These are phyloP conservation scores for Eulacestoma nigropectus DNA, from an alignment of 2,113 vertebrate species.

Conservation along the genomic window DNA sequence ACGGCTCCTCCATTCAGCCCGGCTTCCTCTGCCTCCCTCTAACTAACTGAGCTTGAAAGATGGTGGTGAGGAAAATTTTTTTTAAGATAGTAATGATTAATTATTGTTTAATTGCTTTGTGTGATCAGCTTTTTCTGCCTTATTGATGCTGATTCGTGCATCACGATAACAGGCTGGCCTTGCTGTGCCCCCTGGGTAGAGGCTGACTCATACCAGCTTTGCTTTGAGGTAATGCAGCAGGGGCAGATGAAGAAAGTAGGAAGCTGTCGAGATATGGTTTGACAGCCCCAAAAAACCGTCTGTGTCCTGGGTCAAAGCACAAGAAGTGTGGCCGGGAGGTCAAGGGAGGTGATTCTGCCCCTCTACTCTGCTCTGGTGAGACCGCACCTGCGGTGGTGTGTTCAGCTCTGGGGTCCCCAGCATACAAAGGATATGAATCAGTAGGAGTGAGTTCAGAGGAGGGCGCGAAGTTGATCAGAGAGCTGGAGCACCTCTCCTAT, in stretches of 20 bases:
- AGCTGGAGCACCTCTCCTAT: neutral
- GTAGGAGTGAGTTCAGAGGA: neutral
- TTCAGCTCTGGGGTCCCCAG: neutral
- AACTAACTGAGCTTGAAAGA: neutral
- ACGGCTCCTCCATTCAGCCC: neutral
- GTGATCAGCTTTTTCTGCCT: neutral
- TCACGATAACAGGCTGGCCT: neutral
- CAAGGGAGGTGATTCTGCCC: neutral
- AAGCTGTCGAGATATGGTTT: neutral
- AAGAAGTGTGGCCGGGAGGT: neutral
- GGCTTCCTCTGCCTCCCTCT: neutral
- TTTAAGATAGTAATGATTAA: neutral
- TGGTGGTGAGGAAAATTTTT: neutral
- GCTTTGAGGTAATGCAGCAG: neutral
- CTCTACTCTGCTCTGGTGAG: neutral
- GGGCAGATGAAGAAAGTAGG: neutral
- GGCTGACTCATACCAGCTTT: neutral
- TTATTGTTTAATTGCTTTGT: neutral
- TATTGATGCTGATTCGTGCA: neutral
- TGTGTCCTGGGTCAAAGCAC: neutral
- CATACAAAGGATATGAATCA: too few species aligned
- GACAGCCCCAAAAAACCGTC: neutral
- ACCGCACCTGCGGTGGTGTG: neutral
- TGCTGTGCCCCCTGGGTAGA: fast-evolving
- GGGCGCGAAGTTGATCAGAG: neutral